These are phyloP conservation scores for Acromyrmex charruanus DNA, from an alignment of 1,140 invertebrate species.

Conservation along the genomic window DNA sequence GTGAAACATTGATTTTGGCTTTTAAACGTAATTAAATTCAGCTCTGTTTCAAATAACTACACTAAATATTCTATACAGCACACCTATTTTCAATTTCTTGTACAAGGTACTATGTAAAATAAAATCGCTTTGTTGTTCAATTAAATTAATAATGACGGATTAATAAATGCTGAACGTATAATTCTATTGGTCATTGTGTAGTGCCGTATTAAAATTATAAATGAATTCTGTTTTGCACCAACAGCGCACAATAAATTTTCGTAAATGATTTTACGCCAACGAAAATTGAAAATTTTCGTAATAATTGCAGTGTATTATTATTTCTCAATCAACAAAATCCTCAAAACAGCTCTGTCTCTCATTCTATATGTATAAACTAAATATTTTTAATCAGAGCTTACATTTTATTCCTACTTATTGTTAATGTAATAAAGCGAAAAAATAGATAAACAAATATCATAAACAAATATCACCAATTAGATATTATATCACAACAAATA, in stretches of 20 bases:
- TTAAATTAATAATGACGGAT: constrained; percentile 32
- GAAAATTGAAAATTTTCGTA: not conserved
- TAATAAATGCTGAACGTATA: not conserved
- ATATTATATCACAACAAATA: not conserved
- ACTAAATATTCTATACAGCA: constrained; percentile 19
- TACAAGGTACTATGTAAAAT: not conserved
- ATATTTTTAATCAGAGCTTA: not conserved
- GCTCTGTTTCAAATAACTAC: not conserved
- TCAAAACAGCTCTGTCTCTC: not conserved
- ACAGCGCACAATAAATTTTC: not conserved
- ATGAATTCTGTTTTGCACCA: constrained; percentile 1
- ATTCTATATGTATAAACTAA: not conserved
- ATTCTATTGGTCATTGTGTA: not conserved
- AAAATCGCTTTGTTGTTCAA: constrained; percentile 22
- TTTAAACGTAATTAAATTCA: not conserved
- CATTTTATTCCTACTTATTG: constrained; percentile 1
- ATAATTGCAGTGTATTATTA: not conserved
- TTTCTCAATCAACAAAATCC: constrained; percentile 23
- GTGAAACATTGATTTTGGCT: not conserved
- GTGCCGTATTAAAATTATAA: constrained; percentile 33
- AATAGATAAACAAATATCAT: not conserved
- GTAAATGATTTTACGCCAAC: not conserved
- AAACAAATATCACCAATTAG: not conserved
- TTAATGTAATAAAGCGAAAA: not conserved
- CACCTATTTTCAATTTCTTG: constrained; percentile 31